Evolutionary conservation across 2,113 vertebrate genomes (phyloP).

Genomic region (Ictidomys tridecemlineatus): DNA sequence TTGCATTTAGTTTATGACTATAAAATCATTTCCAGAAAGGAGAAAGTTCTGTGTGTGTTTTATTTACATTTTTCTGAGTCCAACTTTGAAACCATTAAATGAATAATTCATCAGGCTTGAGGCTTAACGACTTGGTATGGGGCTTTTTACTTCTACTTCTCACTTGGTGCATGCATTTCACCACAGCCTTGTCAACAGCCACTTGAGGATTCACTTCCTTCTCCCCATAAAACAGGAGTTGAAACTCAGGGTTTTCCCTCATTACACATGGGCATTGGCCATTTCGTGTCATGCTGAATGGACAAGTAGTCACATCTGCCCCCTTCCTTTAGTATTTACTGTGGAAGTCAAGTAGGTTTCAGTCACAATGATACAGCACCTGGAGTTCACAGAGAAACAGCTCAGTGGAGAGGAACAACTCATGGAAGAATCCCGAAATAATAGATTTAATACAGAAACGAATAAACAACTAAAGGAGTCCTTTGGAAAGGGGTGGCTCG

Average conservation of each 20-base stretch:
- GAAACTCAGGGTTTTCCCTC: slow-evolving; percentile 56
- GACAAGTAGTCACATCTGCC: slow-evolving; percentile 57
- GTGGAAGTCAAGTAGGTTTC: slow-evolving; percentile 70
- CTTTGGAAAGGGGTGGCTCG: not conserved
- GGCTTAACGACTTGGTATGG: slow-evolving; percentile 75
- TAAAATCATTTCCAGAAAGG: slow-evolving; percentile 74
- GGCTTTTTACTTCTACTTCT: slow-evolving; percentile 77
- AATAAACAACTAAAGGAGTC: not conserved
- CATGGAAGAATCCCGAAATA: not conserved
- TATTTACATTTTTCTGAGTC: slow-evolving; percentile 81
- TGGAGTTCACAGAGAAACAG: slow-evolving; percentile 38
- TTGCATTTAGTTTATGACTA: slow-evolving; percentile 79
- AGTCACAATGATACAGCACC: slow-evolving; percentile 20
- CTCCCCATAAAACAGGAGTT: slow-evolving; percentile 6
- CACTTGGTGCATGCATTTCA: slow-evolving; percentile 65
- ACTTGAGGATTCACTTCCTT: slow-evolving; percentile 70
- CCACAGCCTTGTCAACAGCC: slow-evolving; percentile 77
- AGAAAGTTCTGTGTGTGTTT: slow-evolving; percentile 82
- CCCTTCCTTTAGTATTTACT: slow-evolving; percentile 37
- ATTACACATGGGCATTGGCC: slow-evolving; percentile 53
- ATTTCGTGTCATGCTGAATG: slow-evolving; percentile 46
- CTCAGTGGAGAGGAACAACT: slow-evolving; percentile 30
- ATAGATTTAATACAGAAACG: slow-evolving; percentile 44
- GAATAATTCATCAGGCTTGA: slow-evolving; percentile 84
- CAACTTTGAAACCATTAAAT: slow-evolving; percentile 80